A percentile compares a stretch with the other conserved stretches of the same genome.
Evolutionary conservation across 2,888 invertebrate species (phyloP).

Genomic region (Cenopis cana): DNA sequence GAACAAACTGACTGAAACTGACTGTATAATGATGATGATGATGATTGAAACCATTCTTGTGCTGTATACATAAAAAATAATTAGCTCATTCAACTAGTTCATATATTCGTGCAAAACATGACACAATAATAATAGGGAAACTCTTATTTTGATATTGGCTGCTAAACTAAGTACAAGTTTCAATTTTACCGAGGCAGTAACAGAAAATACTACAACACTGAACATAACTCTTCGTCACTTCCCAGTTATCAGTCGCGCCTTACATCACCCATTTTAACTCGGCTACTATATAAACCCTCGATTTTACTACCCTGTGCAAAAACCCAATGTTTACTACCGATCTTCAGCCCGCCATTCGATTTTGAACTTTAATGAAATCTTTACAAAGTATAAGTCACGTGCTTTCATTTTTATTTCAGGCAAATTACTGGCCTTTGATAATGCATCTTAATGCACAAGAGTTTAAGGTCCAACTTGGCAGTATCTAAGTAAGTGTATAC

Average conservation of each 20-base stretch:
- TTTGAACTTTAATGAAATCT: background rate
- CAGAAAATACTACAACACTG: background rate
- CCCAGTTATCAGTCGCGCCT: slow-evolving; percentile 8
- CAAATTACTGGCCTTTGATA: background rate
- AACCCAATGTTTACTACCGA: slow-evolving; percentile 8
- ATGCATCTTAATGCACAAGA: background rate
- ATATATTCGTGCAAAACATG: no score
- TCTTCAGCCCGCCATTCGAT: background rate
- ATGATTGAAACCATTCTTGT: no score
- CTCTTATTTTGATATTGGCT: background rate
- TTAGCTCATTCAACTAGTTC: no score
- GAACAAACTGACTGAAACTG: no score
- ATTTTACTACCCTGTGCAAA: slow-evolving; percentile 33
- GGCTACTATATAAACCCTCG: slow-evolving; percentile 34
- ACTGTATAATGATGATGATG: no score
- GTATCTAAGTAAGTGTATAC: background rate
- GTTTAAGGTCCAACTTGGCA: slow-evolving; percentile 1
- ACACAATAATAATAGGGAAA: no score
- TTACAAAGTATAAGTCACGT: slow-evolving; percentile 3
- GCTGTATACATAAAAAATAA: no score
- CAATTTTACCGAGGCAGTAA: background rate
- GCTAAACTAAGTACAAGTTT: background rate
- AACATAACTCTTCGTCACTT: slow-evolving; percentile 1
- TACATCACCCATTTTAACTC: slow-evolving; percentile 37
- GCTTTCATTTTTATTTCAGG: slow-evolving; percentile 1